Evolutionary conservation across 2,113 vertebrate species (phyloP).

Genomic region (Regulus satrapa): DNA sequence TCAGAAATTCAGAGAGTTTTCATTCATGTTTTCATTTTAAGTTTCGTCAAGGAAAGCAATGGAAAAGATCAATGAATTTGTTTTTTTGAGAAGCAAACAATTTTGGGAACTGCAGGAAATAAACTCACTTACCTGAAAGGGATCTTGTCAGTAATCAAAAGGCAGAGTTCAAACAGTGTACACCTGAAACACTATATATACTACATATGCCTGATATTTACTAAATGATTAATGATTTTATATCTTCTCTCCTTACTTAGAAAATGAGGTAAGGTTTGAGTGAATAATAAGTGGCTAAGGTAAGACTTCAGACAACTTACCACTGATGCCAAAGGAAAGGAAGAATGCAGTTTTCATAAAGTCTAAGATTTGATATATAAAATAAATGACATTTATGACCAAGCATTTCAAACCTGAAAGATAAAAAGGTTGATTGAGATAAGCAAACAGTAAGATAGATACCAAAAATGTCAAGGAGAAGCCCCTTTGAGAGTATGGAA

Average conservation of each 20-base stretch:
- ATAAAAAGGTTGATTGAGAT: not conserved
- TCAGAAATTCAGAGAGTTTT: not conserved
- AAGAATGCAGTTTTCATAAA: not conserved
- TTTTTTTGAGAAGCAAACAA: slow-evolving; percentile 14
- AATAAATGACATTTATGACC: not conserved
- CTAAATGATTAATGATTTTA: slow-evolving; percentile 30
- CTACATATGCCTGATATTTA: not conserved
- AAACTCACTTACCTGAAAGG: slow-evolving; percentile 31
- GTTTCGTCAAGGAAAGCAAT: slow-evolving; percentile 4
- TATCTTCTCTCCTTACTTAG: not conserved
- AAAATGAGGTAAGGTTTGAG: not conserved
- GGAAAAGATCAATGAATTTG: not conserved
- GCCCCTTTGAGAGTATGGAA: not conserved
- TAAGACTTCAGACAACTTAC: not conserved
- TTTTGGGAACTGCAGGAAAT: slow-evolving; percentile 19
- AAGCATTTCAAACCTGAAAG: not conserved
- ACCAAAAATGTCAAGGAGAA: not conserved
- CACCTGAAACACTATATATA: not conserved
- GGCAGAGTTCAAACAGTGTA: not conserved
- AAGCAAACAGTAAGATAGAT: not conserved
- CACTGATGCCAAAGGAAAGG: not conserved
- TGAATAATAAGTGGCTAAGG: not conserved
- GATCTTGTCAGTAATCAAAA: slow-evolving; percentile 52
- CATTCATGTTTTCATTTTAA: slow-evolving; percentile 13
- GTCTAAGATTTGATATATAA: not conserved